These are phyloP conservation scores for Archips xylosteana DNA, from an alignment of 2,888 invertebrate species.

Conservation along the genomic window DNA sequence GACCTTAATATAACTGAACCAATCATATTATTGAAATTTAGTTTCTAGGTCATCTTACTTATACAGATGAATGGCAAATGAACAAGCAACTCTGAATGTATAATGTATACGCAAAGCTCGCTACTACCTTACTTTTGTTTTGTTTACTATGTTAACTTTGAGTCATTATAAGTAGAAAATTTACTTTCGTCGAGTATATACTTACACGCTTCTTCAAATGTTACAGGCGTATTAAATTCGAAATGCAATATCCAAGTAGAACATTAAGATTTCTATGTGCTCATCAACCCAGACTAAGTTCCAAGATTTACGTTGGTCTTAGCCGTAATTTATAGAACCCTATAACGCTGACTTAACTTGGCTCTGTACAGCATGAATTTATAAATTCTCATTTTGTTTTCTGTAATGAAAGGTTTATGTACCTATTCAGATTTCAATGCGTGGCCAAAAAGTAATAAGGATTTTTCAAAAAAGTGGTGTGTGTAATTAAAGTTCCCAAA, in stretches of 20 bases:
- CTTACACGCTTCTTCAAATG: background rate
- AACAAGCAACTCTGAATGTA: too few species aligned
- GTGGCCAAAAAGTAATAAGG: background rate
- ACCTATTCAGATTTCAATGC: background rate
- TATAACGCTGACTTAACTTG: constrained; percentile 20
- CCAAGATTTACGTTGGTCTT: constrained; percentile 29
- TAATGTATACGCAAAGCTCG: too few species aligned
- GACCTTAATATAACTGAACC: constrained; percentile 10
- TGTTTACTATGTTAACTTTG: too few species aligned
- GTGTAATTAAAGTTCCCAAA: too few species aligned
- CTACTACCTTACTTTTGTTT: too few species aligned
- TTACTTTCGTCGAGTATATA: background rate
- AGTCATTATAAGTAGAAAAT: background rate
- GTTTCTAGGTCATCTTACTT: background rate
- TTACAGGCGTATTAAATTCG: constrained; percentile 20
- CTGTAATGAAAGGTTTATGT: constrained; percentile 6
- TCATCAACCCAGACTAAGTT: constrained; percentile 27
- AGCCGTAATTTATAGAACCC: constrained; percentile 24
- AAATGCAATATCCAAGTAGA: constrained; percentile 12
- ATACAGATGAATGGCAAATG: too few species aligned
- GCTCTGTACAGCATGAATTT: constrained; percentile 20
- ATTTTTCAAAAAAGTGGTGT: background rate
- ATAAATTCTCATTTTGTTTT: constrained; percentile 32
- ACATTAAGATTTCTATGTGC: constrained; percentile 36
- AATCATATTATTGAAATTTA: background rate